These are phyloP conservation scores for Astur gentilis DNA, from an alignment of 2,113 vertebrate genomes.

Conservation along the genomic window DNA sequence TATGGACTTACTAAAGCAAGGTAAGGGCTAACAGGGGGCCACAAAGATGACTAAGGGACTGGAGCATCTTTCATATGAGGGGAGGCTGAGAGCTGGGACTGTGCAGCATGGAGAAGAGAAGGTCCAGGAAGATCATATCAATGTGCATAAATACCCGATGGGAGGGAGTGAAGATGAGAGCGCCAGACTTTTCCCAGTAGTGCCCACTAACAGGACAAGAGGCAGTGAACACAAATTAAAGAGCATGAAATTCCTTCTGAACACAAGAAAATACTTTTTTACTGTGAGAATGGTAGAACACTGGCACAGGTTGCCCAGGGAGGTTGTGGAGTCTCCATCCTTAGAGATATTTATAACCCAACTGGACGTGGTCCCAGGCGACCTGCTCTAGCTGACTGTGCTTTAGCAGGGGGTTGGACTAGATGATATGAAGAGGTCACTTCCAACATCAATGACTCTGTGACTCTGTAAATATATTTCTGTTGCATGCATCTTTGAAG, in stretches of 20 bases:
- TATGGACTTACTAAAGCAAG: rapidly evolving
- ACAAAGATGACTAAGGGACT: background rate
- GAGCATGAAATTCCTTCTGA: background rate
- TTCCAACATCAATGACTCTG: background rate
- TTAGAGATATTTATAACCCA: background rate
- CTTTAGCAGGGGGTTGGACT: background rate
- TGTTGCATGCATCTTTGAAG: background rate
- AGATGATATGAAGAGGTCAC: background rate
- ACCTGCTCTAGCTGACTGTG: background rate
- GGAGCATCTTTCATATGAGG: background rate
- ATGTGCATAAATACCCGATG: background rate
- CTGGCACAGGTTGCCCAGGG: background rate
- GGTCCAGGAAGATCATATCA: background rate
- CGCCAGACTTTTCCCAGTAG: background rate
- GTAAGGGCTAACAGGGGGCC: background rate
- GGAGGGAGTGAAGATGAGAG: background rate
- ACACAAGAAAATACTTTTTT: background rate
- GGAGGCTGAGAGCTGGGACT: background rate
- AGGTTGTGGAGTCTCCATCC: background rate
- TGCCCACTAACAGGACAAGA: background rate
- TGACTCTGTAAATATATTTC: background rate
- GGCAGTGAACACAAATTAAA: background rate
- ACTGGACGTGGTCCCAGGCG: background rate
- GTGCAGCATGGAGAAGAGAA: background rate
- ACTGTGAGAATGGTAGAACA: background rate